Base-by-base conservation (phyloP, 2,888 invertebrate genomes). In the Epinotia bilunana region DNA sequence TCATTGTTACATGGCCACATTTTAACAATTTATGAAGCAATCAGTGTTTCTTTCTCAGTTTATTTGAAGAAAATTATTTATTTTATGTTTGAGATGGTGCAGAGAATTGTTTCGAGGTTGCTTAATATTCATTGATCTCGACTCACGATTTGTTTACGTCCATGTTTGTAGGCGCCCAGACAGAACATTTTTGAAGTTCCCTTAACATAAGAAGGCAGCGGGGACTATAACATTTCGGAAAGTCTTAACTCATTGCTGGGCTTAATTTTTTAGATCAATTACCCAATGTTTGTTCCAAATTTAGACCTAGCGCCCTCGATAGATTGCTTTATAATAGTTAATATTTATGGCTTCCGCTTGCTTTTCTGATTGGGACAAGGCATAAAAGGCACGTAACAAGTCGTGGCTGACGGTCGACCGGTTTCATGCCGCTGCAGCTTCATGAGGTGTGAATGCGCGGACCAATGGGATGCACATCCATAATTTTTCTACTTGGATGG, bases 1-100 rank as follows among this genome's bases (percentile, higher is more conserved):
- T 85, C 85, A 87, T 88, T 86, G 85, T 84, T 84, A 84, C 83
- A 83, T 83, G 82, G 84, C 83, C 87, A 86, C 86, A 82, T 88
- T 88, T 88, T 89, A 88, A 88, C 91, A 91, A 92, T 91, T 92
- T 92, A 91, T 91, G 91, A 91, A 89, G 90, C 91, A 91, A 92
- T 91, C 91, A 90, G 86, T 87, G 88, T 87, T 89, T 87, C 87
- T 89, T 88, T 89, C 85, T 82, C 82, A 86, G 85, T 91, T 90
- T 91, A 90, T 91, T 90, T 86, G 83, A 83, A 86, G 86, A 83
- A 85, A 84, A 89, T 90, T 90, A 90, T 91, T 91, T 90, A 88
- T 90, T 89, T 89, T 88, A 87, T 89, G 86, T 88, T 82, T 80
- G 82, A 83, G 84, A 88, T 84, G 87, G 88, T 84, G 86, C 82